Percentiles rank a stretch among this genome's conserved stretches.
These are phyloP conservation scores for Brachycybe producta DNA, from an alignment of 2,888 invertebrate species.

Conservation along the genomic window DNA sequence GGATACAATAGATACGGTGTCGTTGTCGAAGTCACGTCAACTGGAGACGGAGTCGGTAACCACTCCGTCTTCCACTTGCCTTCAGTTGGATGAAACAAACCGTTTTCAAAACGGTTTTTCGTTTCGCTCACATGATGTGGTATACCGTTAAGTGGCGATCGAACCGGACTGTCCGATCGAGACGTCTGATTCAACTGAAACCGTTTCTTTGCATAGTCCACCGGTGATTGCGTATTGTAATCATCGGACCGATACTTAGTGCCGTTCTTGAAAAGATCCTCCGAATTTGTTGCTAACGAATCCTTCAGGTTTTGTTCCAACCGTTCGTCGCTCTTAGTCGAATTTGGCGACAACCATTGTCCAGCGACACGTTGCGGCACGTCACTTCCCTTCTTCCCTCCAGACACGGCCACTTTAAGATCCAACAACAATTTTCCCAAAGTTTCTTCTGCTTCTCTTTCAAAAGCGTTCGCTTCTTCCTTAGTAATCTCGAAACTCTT, in stretches of 20 bases:
- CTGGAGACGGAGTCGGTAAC: constrained; percentile 18
- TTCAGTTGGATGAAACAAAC: constrained; percentile 20
- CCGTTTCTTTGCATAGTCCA: constrained; percentile 51
- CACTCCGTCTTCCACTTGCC: constrained; percentile 21
- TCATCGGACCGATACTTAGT: no score
- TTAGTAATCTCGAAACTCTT: no score
- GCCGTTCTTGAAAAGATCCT: background rate
- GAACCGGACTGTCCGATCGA: constrained; percentile 22
- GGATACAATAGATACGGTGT: constrained; percentile 3
- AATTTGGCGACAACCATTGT: background rate
- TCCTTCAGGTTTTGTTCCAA: constrained; percentile 4
- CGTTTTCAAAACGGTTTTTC: constrained; percentile 28
- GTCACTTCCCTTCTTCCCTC: background rate
- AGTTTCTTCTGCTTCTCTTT: constrained; percentile 12
- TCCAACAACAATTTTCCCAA: constrained; percentile 14
- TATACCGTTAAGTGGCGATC: constrained; percentile 28
- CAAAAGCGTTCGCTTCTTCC: no score
- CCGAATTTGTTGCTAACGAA: background rate
- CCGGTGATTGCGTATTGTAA: constrained; percentile 29
- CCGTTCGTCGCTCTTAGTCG: background rate
- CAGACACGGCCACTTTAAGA: constrained; percentile 8
- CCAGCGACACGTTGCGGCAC: no score
- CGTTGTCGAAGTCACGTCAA: constrained; percentile 15
- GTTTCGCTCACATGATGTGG: constrained; percentile 25
- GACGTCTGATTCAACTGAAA: constrained; percentile 44